phyloP scores from a whole-genome alignment of 2,888 invertebrate species.

The Neoscelio sp. region DNA sequence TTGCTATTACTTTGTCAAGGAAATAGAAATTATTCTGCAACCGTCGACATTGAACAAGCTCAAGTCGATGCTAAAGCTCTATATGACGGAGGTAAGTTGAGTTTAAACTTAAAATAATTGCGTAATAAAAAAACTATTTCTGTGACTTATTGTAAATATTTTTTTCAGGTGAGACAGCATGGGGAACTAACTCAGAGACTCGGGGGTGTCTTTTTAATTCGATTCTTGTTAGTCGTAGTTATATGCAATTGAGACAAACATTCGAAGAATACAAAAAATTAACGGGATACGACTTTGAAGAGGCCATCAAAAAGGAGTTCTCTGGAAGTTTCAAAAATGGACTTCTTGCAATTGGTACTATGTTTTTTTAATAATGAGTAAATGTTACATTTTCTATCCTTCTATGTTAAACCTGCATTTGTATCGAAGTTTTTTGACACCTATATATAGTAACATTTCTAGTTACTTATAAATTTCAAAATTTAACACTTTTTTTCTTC shows the following conservation, averaged over 20 bases:
- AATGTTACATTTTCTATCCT: conserved; percentile 77
- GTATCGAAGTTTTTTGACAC: too few species aligned
- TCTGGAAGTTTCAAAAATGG: conserved; percentile 94
- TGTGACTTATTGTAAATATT: conserved; percentile 2
- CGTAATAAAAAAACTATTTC: too few species aligned
- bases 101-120: too few species aligned
- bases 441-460: too few species aligned
- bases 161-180: conserved; percentile 88
- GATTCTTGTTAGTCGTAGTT: conserved; percentile 94
- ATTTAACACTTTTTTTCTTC: not conserved
- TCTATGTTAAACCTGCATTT: not conserved
- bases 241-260: conserved; percentile 93
- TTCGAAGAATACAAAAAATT: conserved; percentile 94
- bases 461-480: too few species aligned
- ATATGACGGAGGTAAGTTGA: too few species aligned
- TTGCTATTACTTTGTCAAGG: too few species aligned
- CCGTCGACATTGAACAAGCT: too few species aligned
- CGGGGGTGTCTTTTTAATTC: conserved; percentile 93
- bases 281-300: conserved; percentile 93
- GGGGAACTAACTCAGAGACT: conserved; percentile 97
- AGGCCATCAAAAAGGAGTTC: conserved; percentile 94
- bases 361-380: too few species aligned
- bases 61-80: too few species aligned
- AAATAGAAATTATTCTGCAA: too few species aligned
- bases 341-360: conserved; percentile 95